phyloP scores from a whole-genome alignment of 1,140 invertebrate genomes.

The Ceratitis capitata region DNA sequence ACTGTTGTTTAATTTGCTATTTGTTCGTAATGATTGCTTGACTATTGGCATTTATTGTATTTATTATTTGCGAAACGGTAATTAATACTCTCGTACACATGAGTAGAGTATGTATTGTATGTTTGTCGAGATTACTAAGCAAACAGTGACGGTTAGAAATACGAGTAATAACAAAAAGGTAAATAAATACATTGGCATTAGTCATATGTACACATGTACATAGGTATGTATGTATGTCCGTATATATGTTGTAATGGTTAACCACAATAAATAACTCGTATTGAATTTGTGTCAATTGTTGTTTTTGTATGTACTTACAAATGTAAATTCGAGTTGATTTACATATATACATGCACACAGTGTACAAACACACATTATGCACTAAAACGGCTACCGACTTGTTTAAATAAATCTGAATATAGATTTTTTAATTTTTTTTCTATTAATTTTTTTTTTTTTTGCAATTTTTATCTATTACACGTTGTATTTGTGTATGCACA shows the following conservation, averaged over 20 bases:
- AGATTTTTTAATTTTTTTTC: neutral
- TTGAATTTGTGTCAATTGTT: neutral
- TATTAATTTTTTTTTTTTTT: neutral
- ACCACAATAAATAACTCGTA: neutral
- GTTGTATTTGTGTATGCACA: neutral
- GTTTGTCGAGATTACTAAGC: neutral
- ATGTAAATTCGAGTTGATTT: too few relatives aligned
- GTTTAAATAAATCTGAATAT: neutral
- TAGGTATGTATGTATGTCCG: neutral
- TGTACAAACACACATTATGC: neutral
- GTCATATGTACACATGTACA: neutral
- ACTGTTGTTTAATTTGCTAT: neutral
- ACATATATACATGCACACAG: neutral
- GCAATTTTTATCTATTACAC: neutral
- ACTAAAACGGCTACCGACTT: neutral
- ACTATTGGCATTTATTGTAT: slow-evolving; percentile 24
- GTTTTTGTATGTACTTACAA: neutral
- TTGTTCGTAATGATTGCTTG: slow-evolving; percentile 8
- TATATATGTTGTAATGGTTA: neutral
- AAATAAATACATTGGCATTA: too few relatives aligned
- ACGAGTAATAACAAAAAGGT: neutral
- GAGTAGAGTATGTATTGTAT: too few relatives aligned
- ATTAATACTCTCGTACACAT: neutral
- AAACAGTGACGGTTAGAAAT: neutral
- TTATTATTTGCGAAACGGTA: slow-evolving; percentile 14